Base-by-base conservation (phyloP, 2,113 vertebrate species). In the Mixornis gularis region DNA sequence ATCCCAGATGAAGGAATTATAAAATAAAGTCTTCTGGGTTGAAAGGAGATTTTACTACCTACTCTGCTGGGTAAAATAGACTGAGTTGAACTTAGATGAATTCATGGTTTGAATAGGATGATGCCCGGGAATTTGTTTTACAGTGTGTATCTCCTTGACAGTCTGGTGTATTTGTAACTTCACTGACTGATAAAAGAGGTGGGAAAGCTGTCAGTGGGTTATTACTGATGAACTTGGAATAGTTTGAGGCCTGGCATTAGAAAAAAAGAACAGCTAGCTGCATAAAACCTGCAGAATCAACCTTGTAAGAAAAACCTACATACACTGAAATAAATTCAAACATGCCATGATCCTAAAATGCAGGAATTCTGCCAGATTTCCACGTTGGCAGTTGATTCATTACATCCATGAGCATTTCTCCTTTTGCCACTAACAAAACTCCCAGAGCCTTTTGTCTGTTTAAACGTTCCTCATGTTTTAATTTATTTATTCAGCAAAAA, bases 371-470 rank as follows among this genome's bases (percentile, higher is more conserved):
- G 38, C 59, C 66, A 85, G 59, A 69, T 82, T 92, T 87, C 56
- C 4, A 1, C 0, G 0, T 40, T 87, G 62, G 41, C 27, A 41
- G 11, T 80, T 83, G 46, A 74, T 46, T 94, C 68, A 59, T 90
- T 92, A 86, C 48, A 51, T 73, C 65, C 64, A 63, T 5, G 25
- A 88, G 26, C 51, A 51, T 68, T 88, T 55, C 32, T 85, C 8
- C 21, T 90, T 69, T 88, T 88, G 84, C 89, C 74, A 55, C 38
- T 29, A 79, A 83, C 93, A 86, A 90, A 93, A 66, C 40, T 86
- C 68, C 44, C 40, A 40, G 69, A 77, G 82, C 56, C 26, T 83
- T 79, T 80, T 80, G 40, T 69, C 70, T 91, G 32, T 68, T 84
- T 41, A 82, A 69, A 69, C 8, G 5, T 58, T 89, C 34, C 13